Evolutionary conservation across 2,113 vertebrate species (phyloP).

Genomic region (Panthera uncia): DNA sequence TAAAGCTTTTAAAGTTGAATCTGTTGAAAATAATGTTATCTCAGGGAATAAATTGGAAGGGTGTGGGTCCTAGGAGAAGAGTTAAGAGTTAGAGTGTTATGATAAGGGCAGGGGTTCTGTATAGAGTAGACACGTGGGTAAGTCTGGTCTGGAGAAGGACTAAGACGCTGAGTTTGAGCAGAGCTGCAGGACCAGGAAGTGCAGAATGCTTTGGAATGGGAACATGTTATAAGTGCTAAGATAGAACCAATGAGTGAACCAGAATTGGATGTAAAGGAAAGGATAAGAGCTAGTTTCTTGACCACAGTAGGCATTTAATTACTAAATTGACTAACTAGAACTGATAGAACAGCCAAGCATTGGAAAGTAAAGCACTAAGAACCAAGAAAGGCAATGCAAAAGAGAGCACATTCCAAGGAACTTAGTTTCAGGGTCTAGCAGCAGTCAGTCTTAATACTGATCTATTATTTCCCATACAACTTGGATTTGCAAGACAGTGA

Average conservation of each 20-base stretch:
- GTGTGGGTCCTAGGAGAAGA: neutral
- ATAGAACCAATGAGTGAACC: neutral
- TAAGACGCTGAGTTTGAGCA: neutral
- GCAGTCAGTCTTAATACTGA: neutral
- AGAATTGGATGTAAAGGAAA: neutral
- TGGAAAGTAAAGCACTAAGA: neutral
- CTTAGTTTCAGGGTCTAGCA: neutral
- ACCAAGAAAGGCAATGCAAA: neutral
- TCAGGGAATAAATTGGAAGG: neutral
- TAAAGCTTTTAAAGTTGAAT: neutral
- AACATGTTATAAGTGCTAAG: neutral
- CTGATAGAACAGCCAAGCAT: neutral
- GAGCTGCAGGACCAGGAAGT: neutral
- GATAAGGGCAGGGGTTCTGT: neutral
- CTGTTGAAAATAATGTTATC: neutral
- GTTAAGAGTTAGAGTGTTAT: neutral
- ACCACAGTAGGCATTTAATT: neutral
- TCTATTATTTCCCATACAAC: neutral
- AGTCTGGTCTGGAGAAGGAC: neutral
- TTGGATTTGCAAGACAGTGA: neutral
- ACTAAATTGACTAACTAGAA: neutral
- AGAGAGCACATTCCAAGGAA: neutral
- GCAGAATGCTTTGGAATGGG: neutral
- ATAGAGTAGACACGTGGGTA: neutral
- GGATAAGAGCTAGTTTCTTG: neutral